These are phyloP conservation scores for Rhyacophila evoluta DNA, from an alignment of 2,888 invertebrate species.

Conservation along the genomic window DNA sequence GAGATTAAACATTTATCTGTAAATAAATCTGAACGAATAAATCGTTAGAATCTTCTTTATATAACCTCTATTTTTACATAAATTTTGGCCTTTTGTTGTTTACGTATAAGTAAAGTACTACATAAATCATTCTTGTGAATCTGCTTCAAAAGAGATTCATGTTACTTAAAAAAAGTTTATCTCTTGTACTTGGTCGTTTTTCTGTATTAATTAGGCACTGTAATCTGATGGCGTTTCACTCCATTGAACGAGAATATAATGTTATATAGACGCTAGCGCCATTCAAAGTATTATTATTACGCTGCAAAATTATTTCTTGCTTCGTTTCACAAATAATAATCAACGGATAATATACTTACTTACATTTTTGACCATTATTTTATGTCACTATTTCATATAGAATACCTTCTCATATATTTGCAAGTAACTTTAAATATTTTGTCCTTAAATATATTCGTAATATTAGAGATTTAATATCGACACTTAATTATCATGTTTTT, in stretches of 20 bases:
- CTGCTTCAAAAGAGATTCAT: not conserved
- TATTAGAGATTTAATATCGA: too few relatives aligned
- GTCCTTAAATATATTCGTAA: too few relatives aligned
- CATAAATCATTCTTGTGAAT: not conserved
- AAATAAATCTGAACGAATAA: not conserved
- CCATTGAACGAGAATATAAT: conserved; percentile 12
- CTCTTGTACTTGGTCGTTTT: conserved; percentile 12
- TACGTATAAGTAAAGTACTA: not conserved
- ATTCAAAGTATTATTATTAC: conserved; percentile 4
- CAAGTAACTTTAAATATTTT: too few relatives aligned
- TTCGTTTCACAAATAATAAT: conserved; percentile 4
- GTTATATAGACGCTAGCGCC: not conserved
- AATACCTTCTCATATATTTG: too few relatives aligned
- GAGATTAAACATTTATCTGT: too few relatives aligned
- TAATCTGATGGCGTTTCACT: conserved; percentile 1
- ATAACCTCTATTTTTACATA: too few relatives aligned
- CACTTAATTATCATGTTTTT: too few relatives aligned
- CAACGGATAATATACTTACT: not conserved
- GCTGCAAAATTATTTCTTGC: not conserved
- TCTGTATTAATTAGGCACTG: conserved; percentile 1
- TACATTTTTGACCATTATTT: not conserved
- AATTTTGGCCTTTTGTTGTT: not conserved
- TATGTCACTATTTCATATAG: not conserved
- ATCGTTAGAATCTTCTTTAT: too few relatives aligned
- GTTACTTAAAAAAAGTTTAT: conserved; percentile 6